A percentile compares a stretch with the other conserved stretches of the same genome.
Conservation (phyloP, 2,888 invertebrate species). For the Neuroscelio doddi region DNA sequence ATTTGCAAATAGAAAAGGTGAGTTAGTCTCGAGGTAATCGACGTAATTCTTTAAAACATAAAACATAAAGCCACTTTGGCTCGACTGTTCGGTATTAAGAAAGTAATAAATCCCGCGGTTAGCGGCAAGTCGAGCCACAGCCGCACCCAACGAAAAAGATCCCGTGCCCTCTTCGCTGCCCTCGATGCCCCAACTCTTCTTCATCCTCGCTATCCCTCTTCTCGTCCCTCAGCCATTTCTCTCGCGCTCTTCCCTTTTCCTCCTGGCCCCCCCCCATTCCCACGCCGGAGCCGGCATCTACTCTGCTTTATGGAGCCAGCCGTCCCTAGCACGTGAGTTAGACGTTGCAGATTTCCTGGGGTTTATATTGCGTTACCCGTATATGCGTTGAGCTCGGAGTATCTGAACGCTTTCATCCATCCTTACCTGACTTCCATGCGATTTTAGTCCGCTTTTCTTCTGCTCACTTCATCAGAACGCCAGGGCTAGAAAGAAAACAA, state of each 20-base stretch:
- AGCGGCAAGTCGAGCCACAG: not conserved
- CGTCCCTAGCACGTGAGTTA: constrained; percentile 27
- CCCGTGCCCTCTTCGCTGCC: not conserved
- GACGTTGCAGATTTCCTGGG: constrained; percentile 48
- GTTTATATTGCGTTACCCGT: constrained; percentile 49
- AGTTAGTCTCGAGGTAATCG: not conserved
- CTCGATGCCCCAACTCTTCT: not conserved
- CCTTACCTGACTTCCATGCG: constrained; percentile 25
- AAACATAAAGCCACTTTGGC: not conserved
- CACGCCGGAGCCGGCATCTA: constrained; percentile 5
- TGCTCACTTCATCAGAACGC: constrained; percentile 27
- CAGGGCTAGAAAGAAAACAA: constrained; percentile 38
- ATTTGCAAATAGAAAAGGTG: too few species aligned
- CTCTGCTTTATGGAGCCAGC: constrained; percentile 17
- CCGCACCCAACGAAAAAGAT: not conserved
- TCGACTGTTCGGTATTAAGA: not conserved
- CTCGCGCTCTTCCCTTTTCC: not conserved
- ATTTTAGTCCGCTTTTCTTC: constrained; percentile 36
- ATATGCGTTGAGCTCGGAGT: constrained; percentile 6
- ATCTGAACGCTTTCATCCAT: constrained; percentile 5
- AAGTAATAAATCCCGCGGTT: constrained; percentile 12
- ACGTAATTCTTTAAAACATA: not conserved
- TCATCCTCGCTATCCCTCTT: too few species aligned
- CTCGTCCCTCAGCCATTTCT: not conserved
- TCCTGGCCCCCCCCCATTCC: not conserved